Conservation (phyloP, 2,113 vertebrate species). For the Calonectris borealis region DNA sequence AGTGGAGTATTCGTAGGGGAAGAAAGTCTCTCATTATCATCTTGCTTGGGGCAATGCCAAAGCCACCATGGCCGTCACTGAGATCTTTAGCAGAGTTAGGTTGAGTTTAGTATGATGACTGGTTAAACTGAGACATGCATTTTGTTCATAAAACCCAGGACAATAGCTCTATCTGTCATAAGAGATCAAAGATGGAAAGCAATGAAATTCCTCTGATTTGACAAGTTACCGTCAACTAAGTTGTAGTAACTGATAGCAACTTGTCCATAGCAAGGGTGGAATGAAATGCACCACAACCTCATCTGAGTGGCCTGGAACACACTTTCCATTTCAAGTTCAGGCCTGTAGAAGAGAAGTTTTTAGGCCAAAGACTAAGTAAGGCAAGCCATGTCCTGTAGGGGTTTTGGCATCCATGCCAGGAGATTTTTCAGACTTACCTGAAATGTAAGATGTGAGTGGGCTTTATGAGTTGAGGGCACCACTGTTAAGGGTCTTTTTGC, state of each 20-base stretch:
- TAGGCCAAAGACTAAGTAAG: neutral
- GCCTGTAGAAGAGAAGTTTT: neutral
- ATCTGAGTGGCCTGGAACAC: neutral
- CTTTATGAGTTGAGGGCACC: neutral
- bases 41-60: neutral
- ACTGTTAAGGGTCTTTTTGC: neutral
- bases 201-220: neutral
- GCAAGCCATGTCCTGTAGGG: neutral
- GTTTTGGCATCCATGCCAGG: neutral
- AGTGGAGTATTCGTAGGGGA: neutral
- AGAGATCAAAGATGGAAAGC: neutral
- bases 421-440: neutral
- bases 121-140: neutral
- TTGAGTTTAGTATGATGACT: neutral
- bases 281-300: neutral
- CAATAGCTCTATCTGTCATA: neutral
- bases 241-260: neutral
- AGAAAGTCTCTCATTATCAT: neutral
- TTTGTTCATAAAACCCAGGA: neutral
- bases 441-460: neutral
- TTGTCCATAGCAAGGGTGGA: neutral
- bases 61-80: neutral
- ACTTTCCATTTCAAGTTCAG: neutral
- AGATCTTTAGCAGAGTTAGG: neutral
- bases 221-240: neutral